phyloP scores from a whole-genome alignment of 1,140 invertebrate genomes.

The Melitaea cinxia region DNA sequence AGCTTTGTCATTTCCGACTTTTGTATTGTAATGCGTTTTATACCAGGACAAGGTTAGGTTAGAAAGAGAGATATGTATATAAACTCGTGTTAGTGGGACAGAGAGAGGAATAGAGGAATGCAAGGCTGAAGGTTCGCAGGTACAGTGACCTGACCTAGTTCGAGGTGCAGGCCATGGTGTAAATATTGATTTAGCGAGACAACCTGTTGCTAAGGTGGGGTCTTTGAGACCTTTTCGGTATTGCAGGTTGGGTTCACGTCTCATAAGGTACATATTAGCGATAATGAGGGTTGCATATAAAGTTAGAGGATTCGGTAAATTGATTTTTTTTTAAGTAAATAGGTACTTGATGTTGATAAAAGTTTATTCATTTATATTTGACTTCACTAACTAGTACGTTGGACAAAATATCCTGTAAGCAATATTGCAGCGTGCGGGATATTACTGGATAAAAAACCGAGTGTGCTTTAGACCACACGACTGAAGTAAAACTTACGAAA shows the following conservation, averaged over 20 bases:
- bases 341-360: too few species aligned
- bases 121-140: constrained; percentile 73
- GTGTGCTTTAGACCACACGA: too few species aligned
- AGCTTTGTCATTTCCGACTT: constrained; percentile 65
- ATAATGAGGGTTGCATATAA: background rate
- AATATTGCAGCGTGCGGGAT: too few species aligned
- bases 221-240: constrained; percentile 24
- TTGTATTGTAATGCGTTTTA: constrained; percentile 67
- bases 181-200: constrained; percentile 75
- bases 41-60: constrained; percentile 65
- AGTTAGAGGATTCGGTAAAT: background rate
- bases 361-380: too few species aligned
- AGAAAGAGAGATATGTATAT: constrained; percentile 46
- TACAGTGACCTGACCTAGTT: constrained; percentile 77
- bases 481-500: too few species aligned
- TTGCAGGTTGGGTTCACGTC: background rate
- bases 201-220: constrained; percentile 67
- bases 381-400: too few species aligned
- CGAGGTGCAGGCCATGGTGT: constrained; percentile 64
- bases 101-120: constrained; percentile 57
- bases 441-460: too few species aligned
- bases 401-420: too few species aligned
- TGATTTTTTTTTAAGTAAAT: background rate
- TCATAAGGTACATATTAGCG: background rate
- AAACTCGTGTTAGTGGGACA: constrained; percentile 34